Percentiles rank a stretch among this genome's conserved stretches.
Evolutionary conservation across 2,888 invertebrate genomes (phyloP).

Genomic region (Cataglyphis cursor): DNA sequence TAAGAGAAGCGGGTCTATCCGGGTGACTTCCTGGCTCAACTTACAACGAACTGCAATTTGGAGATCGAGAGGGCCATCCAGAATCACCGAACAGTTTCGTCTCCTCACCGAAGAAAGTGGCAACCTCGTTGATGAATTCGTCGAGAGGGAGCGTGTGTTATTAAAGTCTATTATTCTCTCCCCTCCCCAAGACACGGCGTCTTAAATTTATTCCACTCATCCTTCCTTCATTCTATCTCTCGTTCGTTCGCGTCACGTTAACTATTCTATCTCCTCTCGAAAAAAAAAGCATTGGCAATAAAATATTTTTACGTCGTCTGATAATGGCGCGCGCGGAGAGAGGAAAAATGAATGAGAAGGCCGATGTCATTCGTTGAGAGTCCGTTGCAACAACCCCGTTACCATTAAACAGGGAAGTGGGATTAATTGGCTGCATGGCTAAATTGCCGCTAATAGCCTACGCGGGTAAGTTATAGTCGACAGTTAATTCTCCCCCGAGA

Average conservation of each 20-base stretch:
- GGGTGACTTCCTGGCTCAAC: conserved; percentile 72
- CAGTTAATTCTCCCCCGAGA: conserved; percentile 1
- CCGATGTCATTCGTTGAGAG: conserved; percentile 22
- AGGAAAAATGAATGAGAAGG: conserved; percentile 16
- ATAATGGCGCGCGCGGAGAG: conserved; percentile 38
- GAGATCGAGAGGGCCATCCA: conserved; percentile 66
- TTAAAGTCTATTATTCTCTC: conserved; percentile 54
- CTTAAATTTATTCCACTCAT: conserved; percentile 54
- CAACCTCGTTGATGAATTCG: conserved; percentile 66
- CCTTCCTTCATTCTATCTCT: conserved; percentile 45
- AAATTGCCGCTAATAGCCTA: conserved; percentile 23
- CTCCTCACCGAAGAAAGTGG: conserved; percentile 64
- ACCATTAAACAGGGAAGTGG: conserved; percentile 23
- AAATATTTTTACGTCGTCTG: conserved; percentile 55
- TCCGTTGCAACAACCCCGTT: conserved; percentile 17
- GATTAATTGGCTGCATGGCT: conserved; percentile 42
- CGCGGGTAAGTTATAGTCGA: conserved; percentile 36
- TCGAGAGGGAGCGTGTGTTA: conserved; percentile 57
- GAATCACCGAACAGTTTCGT: conserved; percentile 60
- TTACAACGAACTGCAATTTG: conserved; percentile 76
- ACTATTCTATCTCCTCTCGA: conserved; percentile 5
- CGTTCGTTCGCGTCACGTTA: conserved; percentile 57
- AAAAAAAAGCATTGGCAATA: conserved; percentile 63
- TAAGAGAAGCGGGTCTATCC: conserved; percentile 66
- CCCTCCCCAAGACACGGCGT: conserved; percentile 50